These are phyloP conservation scores for Porites rus DNA, from an alignment of 92 coral and sea anemone genomes.

Conservation along the genomic window DNA sequence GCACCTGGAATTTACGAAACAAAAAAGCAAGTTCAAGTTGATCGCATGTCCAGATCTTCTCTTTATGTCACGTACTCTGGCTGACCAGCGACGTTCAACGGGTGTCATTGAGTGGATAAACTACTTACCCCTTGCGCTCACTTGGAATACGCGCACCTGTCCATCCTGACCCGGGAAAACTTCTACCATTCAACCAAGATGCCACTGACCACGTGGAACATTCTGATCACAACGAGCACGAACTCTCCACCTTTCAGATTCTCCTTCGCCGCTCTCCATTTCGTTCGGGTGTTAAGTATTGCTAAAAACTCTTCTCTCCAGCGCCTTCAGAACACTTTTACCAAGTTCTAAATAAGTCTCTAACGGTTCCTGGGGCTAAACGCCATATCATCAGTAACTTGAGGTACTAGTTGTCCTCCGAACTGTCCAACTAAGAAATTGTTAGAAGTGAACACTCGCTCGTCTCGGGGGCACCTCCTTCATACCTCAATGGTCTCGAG, in stretches of 20 bases:
- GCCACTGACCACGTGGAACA: constrained; percentile 34
- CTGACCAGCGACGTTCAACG: background rate
- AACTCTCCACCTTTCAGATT: constrained; percentile 26
- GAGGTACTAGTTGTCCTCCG: constrained; percentile 47
- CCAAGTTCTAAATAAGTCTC: constrained; percentile 4
- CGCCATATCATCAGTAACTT: constrained; percentile 20
- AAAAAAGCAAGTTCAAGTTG: too few relatives aligned
- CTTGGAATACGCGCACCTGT: constrained; percentile 28
- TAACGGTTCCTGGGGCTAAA: constrained; percentile 21
- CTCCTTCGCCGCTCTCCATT: constrained; percentile 28
- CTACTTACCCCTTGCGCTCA: constrained; percentile 6
- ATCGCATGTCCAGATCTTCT: too few relatives aligned
- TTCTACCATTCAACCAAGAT: constrained; percentile 25
- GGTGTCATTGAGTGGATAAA: constrained; percentile 24
- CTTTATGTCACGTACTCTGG: background rate
- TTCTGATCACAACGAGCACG: constrained; percentile 26
- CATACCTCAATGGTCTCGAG: background rate
- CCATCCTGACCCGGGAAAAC: constrained; percentile 46
- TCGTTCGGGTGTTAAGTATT: constrained; percentile 7
- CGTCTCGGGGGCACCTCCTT: too few relatives aligned
- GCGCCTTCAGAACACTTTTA: background rate
- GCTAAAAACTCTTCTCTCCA: constrained; percentile 22
- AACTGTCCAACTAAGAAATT: constrained; percentile 39
- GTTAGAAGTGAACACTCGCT: background rate
- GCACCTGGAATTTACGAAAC: too few relatives aligned